Evolutionary conservation across 1,140 invertebrate genomes (phyloP).

Genomic region (Calosoma granatense): DNA sequence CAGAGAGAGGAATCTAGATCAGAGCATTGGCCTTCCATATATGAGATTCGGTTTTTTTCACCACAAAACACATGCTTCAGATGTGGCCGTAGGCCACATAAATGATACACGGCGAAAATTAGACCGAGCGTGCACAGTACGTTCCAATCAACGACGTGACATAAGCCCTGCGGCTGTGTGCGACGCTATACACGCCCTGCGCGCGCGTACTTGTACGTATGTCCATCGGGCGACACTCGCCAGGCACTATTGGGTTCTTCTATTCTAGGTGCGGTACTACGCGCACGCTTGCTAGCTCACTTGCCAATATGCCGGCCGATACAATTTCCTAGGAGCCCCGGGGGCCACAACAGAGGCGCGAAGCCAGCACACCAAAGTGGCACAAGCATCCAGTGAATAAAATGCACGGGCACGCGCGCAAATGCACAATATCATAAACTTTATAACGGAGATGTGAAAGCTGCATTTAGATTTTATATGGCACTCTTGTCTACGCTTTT

Average conservation of each 20-base stretch:
- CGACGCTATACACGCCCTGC: not conserved
- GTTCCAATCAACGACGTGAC: not conserved
- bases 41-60: constrained; percentile 8
- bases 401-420: not conserved
- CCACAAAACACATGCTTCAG: constrained; percentile 8
- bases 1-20: constrained; percentile 4
- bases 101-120: constrained; percentile 9
- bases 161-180: not conserved
- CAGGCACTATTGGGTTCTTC: not conserved
- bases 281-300: too few species aligned
- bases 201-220: not conserved
- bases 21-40: constrained; percentile 8
- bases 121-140: not conserved
- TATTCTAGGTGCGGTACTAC: not conserved
- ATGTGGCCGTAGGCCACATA: not conserved
- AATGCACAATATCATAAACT: not conserved
- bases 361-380: not conserved
- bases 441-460: not conserved
- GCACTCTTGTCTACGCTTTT: too few species aligned
- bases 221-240: not conserved
- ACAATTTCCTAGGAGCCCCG: too few species aligned
- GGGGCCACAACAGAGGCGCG: not conserved
- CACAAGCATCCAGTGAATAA: not conserved
- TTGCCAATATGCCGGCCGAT: too few species aligned
- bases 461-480: not conserved